A percentile compares a stretch with the other conserved stretches of the same genome.
These are phyloP conservation scores for Champsocephalus gunnari DNA, from an alignment of 2,797 vertebrate genomes.

Conservation along the genomic window DNA sequence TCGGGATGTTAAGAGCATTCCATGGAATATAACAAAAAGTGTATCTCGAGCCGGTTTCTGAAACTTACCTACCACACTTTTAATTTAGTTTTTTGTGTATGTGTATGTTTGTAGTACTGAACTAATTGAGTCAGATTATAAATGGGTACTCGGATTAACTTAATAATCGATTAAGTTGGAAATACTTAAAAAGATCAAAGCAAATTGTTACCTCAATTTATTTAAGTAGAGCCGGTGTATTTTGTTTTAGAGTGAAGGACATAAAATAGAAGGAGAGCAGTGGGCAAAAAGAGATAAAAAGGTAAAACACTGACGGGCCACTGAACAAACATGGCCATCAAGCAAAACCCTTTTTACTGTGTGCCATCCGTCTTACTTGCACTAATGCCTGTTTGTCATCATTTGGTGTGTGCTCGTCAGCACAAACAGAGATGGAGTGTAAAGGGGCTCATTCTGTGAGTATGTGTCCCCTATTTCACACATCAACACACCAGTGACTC, in stretches of 20 bases:
- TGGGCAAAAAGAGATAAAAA: not conserved
- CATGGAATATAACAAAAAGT: too few relatives aligned
- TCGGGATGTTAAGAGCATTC: too few relatives aligned
- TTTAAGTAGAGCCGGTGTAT: too few relatives aligned
- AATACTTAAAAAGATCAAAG: too few relatives aligned
- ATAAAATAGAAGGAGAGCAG: not conserved
- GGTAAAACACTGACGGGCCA: conserved; percentile 22
- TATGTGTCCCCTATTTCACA: not conserved
- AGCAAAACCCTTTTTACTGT: conserved; percentile 38
- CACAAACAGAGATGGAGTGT: not conserved
- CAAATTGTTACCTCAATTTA: too few relatives aligned
- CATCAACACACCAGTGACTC: not conserved
- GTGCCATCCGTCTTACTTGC: not conserved
- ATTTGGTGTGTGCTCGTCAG: not conserved
- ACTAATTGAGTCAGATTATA: too few relatives aligned
- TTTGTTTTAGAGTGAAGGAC: not conserved
- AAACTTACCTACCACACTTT: too few relatives aligned
- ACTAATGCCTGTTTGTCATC: conserved; percentile 17
- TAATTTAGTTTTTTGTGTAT: too few relatives aligned
- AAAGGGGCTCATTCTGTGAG: not conserved
- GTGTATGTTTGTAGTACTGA: too few relatives aligned
- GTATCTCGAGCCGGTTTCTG: too few relatives aligned
- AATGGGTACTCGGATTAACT: too few relatives aligned
- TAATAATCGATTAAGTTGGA: too few relatives aligned
- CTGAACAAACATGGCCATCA: conserved; percentile 35